phyloP scores from a whole-genome alignment of 2,113 vertebrate genomes.

The Thunnus thynnus region DNA sequence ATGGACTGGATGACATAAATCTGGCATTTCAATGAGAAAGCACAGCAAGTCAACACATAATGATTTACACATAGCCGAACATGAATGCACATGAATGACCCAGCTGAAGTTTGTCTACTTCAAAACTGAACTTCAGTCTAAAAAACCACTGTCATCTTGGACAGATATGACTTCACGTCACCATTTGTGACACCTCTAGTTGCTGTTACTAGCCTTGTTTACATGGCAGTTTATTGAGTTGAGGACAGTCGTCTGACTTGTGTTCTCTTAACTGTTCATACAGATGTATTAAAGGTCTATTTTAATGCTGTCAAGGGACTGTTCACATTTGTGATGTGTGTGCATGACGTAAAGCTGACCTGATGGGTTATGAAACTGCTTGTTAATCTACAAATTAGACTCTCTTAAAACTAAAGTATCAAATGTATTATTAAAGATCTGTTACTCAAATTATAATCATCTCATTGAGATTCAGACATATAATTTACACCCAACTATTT shows the following conservation, averaged over 20 bases:
- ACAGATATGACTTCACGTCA: conserved; percentile 1
- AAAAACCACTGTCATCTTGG: background rate
- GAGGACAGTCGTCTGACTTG: background rate
- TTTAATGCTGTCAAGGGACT: background rate
- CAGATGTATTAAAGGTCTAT: no score
- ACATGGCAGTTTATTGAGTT: background rate
- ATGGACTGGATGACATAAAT: conserved; percentile 33
- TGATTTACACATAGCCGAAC: background rate
- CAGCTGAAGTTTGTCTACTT: background rate
- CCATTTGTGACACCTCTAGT: background rate
- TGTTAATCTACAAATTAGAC: background rate
- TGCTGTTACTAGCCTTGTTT: background rate
- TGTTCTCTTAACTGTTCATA: no score
- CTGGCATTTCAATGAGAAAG: conserved; percentile 14
- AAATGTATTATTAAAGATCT: background rate
- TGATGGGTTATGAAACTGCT: background rate
- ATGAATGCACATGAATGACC: background rate
- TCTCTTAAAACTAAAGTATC: background rate
- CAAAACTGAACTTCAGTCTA: background rate
- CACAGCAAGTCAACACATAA: background rate
- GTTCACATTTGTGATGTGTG: background rate
- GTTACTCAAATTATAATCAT: conserved; percentile 10
- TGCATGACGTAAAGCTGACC: background rate
- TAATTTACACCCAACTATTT: conserved; percentile 23
- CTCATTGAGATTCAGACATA: background rate